Conservation (phyloP, 2,113 vertebrate species). For the Meles meles region DNA sequence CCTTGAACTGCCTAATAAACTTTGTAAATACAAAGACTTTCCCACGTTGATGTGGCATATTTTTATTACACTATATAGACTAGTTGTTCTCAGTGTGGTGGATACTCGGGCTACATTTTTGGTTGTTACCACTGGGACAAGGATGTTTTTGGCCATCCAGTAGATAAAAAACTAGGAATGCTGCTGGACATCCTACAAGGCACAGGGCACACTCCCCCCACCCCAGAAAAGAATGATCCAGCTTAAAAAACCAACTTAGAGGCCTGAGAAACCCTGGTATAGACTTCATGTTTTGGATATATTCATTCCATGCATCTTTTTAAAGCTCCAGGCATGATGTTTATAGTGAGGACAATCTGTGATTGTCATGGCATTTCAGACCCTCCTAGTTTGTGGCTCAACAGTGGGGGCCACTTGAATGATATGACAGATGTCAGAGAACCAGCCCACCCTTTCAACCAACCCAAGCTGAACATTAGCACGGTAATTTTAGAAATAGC, state of each 20-base stretch:
- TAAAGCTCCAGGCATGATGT: not conserved
- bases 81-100: not conserved
- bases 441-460: not conserved
- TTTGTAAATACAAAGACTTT: not conserved
- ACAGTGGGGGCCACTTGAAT: not conserved
- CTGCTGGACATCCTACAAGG: not conserved
- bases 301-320: not conserved
- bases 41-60: not conserved
- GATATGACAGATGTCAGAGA: constrained; percentile 36
- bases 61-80: not conserved
- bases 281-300: not conserved
- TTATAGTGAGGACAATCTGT: not conserved
- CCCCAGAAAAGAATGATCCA: not conserved
- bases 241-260: not conserved
- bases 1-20: not conserved
- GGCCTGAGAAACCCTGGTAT: not conserved
- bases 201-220: not conserved
- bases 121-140: not conserved
- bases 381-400: not conserved
- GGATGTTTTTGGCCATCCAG: not conserved
- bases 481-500: constrained; percentile 9
- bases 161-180: not conserved
- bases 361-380: not conserved
- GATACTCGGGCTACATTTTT: not conserved
- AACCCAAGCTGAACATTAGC: not conserved